Base-by-base conservation (phyloP, 2,888 invertebrate species). In the Caenorhabditis uteleia region DNA sequence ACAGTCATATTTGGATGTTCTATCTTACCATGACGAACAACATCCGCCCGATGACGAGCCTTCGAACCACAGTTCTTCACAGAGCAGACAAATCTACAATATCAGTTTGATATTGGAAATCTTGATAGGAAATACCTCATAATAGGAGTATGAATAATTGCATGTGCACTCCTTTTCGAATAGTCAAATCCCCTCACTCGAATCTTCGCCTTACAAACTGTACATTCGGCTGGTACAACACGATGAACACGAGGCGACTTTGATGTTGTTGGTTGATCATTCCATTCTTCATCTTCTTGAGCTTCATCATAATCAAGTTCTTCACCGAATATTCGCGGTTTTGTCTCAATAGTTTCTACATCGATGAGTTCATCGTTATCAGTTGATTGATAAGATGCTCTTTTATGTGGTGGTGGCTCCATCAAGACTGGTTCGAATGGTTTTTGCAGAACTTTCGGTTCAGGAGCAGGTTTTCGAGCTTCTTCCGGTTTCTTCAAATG, bases 21-120 rank as follows among this genome's bases (percentile, higher is more conserved):
- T 3, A 29, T 31, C 16, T 25, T 45, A 0, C 39, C 34, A n/a
- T 61, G 61, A 4, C 34, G 38, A 6, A 23, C 26, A 34, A 61
- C 46, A 27, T 61, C 51, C 3, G 61, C 50, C 1, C 61, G 61
- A 34, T 61, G 61, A 18, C 50, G 45, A 14, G 33, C 40, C 21
- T 44, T 55, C 12, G 34, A 36, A 14, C 31, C 34, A n/a, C 61
- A 61, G 2, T 14, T 29, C 1, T 31, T 16, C 7, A 40, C n/a
- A 2, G 55, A 45, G 16, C 61, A 61, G 1, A 34, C 18, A 27
- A 40, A 61, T 45, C 60, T 61, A 45, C 16, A 49, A 54, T 40
- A 44, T n/a, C n/a, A n/a, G n/a, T n/a, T n/a, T n/a, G n/a, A n/a
- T n/a, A n/a, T 16, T 18, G 7, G 20, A 5, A n/a, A 14, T 1